Base-by-base conservation (phyloP, 2,113 vertebrate species). In the Nothobranchius furzeri region DNA sequence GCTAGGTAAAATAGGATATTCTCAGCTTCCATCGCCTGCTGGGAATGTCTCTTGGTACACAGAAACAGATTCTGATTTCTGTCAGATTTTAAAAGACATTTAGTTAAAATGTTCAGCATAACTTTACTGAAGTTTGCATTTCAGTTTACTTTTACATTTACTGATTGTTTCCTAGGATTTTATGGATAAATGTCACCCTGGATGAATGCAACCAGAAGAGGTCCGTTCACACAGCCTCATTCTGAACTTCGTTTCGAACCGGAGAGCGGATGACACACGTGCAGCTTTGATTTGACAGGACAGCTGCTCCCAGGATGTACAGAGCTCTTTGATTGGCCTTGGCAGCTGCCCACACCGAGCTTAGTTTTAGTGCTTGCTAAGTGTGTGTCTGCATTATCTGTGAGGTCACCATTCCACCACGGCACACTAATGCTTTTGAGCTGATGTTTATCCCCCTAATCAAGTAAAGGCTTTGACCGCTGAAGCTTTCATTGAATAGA, bases 251-350 rank as follows among this genome's bases (percentile, higher is more conserved):
- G 60, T 85, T 83, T 81, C 64, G 79, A 79, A 85, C 77, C 82
- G 73, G 87, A 85, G 82, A 75, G 84, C 88, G 86, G 84, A 91
- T 87, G 86, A 89, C 85, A 88, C 88, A 91, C 82, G 66, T 88
- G 84, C 85, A 57, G 70, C 82, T 50, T 53, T 87, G 89, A 91
- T 82, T 90, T 85, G 87, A 75, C 10, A 7, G 72, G 90, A 89
- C 90, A 90, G 90, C 90, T 91, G 89, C 79, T 84, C 78, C 68
- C 72, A 80, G 84, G 75, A 88, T 86, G 85, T 83, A 89, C 85
- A 81, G 86, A 75, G 85, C 74, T 70, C 87, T 88, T 88, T 91
- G 89, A 90, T 87, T 91, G 90, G 87, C 85, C 83, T 87, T 89
- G 89, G 89, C 90, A 91, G 90, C 90, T 90, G 89, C 83, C 87